These are phyloP conservation scores for Drosophila formosana DNA, from an alignment of 2,888 invertebrate species.

Conservation along the genomic window DNA sequence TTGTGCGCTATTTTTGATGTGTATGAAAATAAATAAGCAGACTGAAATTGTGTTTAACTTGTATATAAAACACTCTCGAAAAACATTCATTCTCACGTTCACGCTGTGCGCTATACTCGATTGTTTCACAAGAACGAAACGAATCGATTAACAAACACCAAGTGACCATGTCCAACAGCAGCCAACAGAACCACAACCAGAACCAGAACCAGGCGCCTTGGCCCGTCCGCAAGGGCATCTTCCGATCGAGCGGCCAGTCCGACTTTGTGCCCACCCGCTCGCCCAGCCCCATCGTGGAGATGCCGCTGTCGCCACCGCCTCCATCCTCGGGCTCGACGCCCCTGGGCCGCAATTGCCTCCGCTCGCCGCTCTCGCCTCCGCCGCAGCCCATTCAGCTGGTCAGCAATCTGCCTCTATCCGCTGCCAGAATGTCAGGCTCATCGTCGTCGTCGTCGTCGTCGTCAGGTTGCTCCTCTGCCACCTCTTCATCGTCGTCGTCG, in stretches of 20 bases:
- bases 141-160: slow-evolving; percentile 5
- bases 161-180: slow-evolving; percentile 84
- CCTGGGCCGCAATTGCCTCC: slow-evolving; percentile 62
- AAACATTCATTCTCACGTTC: slow-evolving; percentile 36
- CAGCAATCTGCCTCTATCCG: slow-evolving; percentile 64
- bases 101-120: slow-evolving; percentile 25
- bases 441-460: slow-evolving; percentile 48
- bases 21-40: slow-evolving; percentile 66
- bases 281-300: slow-evolving; percentile 85
- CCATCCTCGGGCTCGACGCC: slow-evolving; percentile 69
- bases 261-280: slow-evolving; percentile 84
- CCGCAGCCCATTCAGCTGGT: slow-evolving; percentile 80
- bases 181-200: slow-evolving; percentile 12
- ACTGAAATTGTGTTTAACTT: slow-evolving; percentile 20
- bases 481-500: slow-evolving; percentile 72
- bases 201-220: slow-evolving; percentile 88
- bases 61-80: slow-evolving; percentile 35
- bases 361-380: slow-evolving; percentile 78
- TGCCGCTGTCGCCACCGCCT: slow-evolving; percentile 84
- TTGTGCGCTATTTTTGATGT: slow-evolving; percentile 77
- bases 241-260: slow-evolving; percentile 85
- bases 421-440: slow-evolving; percentile 58
- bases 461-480: slow-evolving; percentile 48
- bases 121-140: slow-evolving; percentile 26
- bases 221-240: slow-evolving; percentile 89